Evolutionary conservation across 2,888 invertebrate genomes (phyloP).

Genomic region (Aromia moschata): DNA sequence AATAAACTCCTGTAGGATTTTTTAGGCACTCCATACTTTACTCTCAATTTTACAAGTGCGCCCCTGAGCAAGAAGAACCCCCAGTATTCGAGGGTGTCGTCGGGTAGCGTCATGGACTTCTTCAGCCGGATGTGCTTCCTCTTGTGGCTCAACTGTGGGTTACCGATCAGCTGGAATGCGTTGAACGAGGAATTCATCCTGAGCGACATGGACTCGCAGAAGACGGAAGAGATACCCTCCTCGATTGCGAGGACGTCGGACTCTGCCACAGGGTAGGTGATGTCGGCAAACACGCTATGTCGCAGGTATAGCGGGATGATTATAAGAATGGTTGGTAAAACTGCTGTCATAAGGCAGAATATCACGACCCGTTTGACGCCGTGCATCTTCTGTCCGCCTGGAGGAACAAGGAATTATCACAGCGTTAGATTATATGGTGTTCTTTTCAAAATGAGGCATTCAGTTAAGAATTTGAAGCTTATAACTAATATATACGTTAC

Average conservation of each 20-base stretch:
- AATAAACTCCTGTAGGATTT: no score
- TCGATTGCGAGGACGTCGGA: constrained; percentile 86
- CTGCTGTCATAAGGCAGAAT: constrained; percentile 80
- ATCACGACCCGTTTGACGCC: constrained; percentile 80
- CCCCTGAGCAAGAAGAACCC: constrained; percentile 85
- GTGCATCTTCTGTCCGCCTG: constrained; percentile 78
- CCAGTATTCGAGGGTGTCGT: constrained; percentile 89
- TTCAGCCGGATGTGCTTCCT: constrained; percentile 80
- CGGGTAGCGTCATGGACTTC: constrained; percentile 84
- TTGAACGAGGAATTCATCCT: constrained; percentile 76
- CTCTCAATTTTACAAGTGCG: constrained; percentile 77
- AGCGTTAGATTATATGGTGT: no score
- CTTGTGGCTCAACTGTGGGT: constrained; percentile 73
- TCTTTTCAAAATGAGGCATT: no score
- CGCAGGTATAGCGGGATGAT: constrained; percentile 81
- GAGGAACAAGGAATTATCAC: constrained; percentile 1
- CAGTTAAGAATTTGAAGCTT: no score
- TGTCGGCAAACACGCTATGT: constrained; percentile 80
- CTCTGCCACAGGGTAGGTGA: constrained; percentile 80
- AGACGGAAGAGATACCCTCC: constrained; percentile 83
- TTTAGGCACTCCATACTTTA: no score
- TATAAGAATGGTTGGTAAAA: constrained; percentile 79
- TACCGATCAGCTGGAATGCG: constrained; percentile 59
- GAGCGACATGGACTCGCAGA: constrained; percentile 81
- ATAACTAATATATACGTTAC: no score